These are phyloP conservation scores for Heptranchias perlo DNA, from an alignment of 2,113 vertebrate genomes.

Conservation along the genomic window DNA sequence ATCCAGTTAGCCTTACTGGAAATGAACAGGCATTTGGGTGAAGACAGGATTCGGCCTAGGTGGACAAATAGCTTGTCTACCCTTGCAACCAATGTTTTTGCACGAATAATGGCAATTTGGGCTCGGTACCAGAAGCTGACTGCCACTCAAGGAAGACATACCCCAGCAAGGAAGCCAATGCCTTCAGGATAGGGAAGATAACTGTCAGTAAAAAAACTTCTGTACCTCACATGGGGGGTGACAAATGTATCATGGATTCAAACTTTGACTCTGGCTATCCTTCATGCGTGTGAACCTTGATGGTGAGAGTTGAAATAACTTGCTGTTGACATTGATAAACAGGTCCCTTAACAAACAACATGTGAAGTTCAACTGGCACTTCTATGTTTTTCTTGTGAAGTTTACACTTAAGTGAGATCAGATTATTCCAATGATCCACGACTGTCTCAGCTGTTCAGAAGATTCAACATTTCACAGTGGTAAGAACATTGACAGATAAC, in stretches of 20 bases:
- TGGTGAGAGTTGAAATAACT: neutral
- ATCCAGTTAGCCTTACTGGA: neutral
- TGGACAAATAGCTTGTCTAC: neutral
- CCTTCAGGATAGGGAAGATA: neutral
- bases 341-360: neutral
- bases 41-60: neutral
- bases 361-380: neutral
- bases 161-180: neutral
- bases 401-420: neutral
- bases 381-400: neutral
- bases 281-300: neutral
- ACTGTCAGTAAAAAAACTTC: neutral
- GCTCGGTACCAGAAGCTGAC: neutral
- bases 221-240: neutral
- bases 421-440: neutral
- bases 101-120: neutral
- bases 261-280: neutral
- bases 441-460: neutral
- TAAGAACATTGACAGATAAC: neutral
- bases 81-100: neutral
- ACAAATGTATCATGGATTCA: neutral
- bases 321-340: neutral
- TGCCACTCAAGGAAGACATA: too few species aligned
- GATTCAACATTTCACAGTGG: neutral
- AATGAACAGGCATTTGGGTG: neutral